Conservation (phyloP, 2,113 vertebrate genomes). For the Podarcis cretensis region DNA sequence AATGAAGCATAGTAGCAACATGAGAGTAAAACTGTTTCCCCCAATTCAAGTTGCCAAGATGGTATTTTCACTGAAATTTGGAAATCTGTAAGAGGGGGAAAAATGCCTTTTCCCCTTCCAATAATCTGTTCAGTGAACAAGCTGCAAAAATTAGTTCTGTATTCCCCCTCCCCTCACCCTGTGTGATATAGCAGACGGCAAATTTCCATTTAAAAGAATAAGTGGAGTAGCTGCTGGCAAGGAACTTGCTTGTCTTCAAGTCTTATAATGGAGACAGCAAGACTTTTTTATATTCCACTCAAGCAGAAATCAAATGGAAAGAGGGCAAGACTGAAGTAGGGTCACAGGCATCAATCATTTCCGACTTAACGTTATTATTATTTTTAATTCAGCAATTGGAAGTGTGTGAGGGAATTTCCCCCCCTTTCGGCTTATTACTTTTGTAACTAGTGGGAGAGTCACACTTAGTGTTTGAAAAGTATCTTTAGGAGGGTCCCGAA, state of each 20-base stretch:
- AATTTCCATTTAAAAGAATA: slow-evolving; percentile 88
- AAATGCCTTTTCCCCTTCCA: slow-evolving; percentile 75
- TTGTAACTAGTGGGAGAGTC: slow-evolving; percentile 61
- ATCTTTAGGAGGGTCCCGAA: slow-evolving; percentile 50
- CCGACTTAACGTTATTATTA: slow-evolving; percentile 55
- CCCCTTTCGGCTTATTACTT: slow-evolving; percentile 64
- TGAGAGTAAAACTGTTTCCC: slow-evolving; percentile 82
- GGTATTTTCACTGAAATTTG: slow-evolving; percentile 55
- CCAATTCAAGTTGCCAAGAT: slow-evolving; percentile 80
- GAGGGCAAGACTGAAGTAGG: slow-evolving; percentile 64
- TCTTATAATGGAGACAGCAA: slow-evolving; percentile 82
- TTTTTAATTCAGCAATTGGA: slow-evolving; percentile 59
- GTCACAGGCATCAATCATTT: slow-evolving; percentile 70
- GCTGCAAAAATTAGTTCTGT: slow-evolving; percentile 88
- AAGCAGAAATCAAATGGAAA: slow-evolving; percentile 73
- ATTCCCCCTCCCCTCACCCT: slow-evolving; percentile 74
- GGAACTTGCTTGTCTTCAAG: slow-evolving; percentile 80
- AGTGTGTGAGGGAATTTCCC: slow-evolving; percentile 51
- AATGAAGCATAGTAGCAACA: slow-evolving; percentile 74
- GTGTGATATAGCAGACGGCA: slow-evolving; percentile 85
- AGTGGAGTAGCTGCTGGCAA: slow-evolving; percentile 82
- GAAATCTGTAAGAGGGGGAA: slow-evolving; percentile 74
- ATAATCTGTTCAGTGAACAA: slow-evolving; percentile 88
- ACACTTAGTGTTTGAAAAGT: slow-evolving; percentile 59
- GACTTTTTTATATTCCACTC: slow-evolving; percentile 82